A percentile compares a stretch with the other conserved stretches of the same genome.
These are phyloP conservation scores for Ceyx margarethae DNA, from an alignment of 2,113 vertebrate species.

Conservation along the genomic window DNA sequence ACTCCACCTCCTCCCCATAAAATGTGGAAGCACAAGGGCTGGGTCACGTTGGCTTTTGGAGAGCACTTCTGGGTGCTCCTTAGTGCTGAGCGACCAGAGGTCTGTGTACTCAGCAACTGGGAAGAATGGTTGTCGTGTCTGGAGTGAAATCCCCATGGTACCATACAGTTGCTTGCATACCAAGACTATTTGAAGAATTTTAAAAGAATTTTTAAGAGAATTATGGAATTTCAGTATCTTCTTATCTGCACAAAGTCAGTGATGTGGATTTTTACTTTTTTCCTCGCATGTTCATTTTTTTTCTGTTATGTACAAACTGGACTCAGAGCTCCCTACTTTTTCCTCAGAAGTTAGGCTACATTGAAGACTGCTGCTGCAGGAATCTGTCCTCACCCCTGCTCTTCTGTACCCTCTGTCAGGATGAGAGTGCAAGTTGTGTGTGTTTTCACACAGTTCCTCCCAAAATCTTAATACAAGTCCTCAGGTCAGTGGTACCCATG, in stretches of 20 bases:
- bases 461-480: not conserved
- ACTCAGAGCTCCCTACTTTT: not conserved
- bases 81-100: not conserved
- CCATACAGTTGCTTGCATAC: accelerated
- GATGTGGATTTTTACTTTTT: not conserved
- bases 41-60: not conserved
- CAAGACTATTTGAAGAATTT: not conserved
- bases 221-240: not conserved
- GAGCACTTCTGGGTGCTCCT: not conserved
- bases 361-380: not conserved
- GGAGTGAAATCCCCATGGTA: not conserved
- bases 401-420: not conserved
- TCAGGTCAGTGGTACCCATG: accelerated
- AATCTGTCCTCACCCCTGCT: not conserved
- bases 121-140: not conserved
- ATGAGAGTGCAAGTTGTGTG: not conserved
- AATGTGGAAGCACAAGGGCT: accelerated
- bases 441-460: not conserved
- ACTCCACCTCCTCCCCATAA: not conserved
- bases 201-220: not conserved
- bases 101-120: accelerated
- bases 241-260: not conserved
- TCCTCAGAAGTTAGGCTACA: not conserved
- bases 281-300: not conserved
- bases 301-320: not conserved